Evolutionary conservation across 2,797 vertebrate genomes (phyloP).

Genomic region (Onychomys leucogaster): DNA sequence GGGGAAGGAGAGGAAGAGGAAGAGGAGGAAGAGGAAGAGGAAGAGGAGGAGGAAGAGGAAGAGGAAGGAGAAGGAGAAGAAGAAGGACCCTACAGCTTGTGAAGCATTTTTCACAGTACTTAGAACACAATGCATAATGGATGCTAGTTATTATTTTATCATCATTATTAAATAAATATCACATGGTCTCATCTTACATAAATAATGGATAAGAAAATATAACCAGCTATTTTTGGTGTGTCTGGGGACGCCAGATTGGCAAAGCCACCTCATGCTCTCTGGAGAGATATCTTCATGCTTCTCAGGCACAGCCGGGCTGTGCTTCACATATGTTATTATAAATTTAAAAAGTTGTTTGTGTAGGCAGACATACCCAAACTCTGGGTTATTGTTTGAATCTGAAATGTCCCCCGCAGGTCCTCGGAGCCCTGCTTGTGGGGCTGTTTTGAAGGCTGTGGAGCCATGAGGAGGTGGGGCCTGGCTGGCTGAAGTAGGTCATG

Average conservation of each 20-base stretch:
- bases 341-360: constrained; percentile 42
- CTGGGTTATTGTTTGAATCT: background rate
- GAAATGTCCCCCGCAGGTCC: background rate
- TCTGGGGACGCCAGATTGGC: background rate
- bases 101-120: constrained; percentile 12
- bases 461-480: background rate
- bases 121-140: constrained; percentile 35
- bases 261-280: background rate
- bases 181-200: background rate
- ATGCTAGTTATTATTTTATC: constrained; percentile 20
- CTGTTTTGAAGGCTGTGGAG: background rate
- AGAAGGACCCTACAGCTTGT: background rate
- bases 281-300: background rate
- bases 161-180: constrained; percentile 33
- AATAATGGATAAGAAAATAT: constrained; percentile 8
- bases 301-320: background rate
- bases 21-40: too few species aligned
- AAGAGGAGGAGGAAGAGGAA: too few species aligned
- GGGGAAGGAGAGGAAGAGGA: too few species aligned
- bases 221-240: background rate
- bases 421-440: background rate
- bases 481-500: background rate
- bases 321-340: background rate
- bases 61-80: too few species aligned
- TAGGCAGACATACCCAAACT: constrained; percentile 36